phyloP scores from a whole-genome alignment of 2,888 invertebrate species.

The Amblyjoppa fuscipennis region DNA sequence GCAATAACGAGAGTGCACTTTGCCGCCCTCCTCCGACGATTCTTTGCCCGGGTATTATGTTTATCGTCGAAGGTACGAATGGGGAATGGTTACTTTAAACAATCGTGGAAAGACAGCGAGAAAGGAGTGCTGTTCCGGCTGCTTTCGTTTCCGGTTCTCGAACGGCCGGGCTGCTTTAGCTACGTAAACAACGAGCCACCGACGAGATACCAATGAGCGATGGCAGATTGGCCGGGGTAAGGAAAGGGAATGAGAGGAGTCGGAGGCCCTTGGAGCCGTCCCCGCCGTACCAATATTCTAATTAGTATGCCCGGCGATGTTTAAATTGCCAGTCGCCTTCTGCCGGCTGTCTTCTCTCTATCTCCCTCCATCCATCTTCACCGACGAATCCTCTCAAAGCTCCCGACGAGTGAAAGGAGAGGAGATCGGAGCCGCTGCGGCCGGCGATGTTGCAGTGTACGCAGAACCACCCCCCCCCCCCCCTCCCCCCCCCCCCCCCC shows the following conservation, averaged over 20 bases:
- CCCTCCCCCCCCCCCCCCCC: neutral
- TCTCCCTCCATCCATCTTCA: neutral
- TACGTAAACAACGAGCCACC: conserved; percentile 50
- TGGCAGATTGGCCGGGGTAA: conserved; percentile 39
- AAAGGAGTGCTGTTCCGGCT: conserved; percentile 2
- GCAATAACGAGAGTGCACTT: conserved; percentile 8
- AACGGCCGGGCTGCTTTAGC: conserved; percentile 20
- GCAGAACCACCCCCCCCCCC: neutral
- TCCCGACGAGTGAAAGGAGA: neutral
- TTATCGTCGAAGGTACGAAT: neutral
- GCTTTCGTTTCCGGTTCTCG: conserved; percentile 12
- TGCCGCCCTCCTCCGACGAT: neutral
- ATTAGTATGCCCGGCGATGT: conserved; percentile 60
- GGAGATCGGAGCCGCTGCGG: conserved; percentile 6
- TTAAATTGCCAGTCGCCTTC: conserved; percentile 58
- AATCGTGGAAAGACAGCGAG: neutral
- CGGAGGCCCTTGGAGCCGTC: conserved; percentile 14
- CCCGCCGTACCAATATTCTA: conserved; percentile 58
- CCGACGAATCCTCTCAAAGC: conserved; percentile 14
- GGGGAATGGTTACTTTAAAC: neutral
- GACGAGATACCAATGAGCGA: conserved; percentile 34
- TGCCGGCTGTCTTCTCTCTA: neutral
- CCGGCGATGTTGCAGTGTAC: neutral
- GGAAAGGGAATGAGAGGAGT: neutral
- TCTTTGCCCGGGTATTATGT: neutral